Base-by-base conservation (phyloP, 2,797 vertebrate genomes). In the Gymnothorax javanicus region DNA sequence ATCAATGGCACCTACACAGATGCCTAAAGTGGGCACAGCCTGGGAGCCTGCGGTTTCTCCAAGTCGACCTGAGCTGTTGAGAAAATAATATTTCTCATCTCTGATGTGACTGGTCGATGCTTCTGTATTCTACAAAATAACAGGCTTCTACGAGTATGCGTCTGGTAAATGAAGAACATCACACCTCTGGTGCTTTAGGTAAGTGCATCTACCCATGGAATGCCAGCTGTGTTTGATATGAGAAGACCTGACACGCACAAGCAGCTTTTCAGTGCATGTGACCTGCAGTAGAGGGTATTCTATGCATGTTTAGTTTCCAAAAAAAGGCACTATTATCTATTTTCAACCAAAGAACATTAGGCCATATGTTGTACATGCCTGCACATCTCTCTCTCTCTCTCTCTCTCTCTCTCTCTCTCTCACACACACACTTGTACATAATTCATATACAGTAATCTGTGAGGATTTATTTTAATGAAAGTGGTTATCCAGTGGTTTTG, bases 211-310 rank as follows among this genome's bases (percentile, higher is more conserved):
- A 81, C 12, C 17, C 50, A 11, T 23, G 52, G 50, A 81, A 81
- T 81, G 50, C 77, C 77, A 81, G 9, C 77, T 23, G 64, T 69
- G 64, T 69, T 52, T 17, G 15, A 9, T 56, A 17, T 56, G 77
- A 81, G 54, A 81, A 81, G 77, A 81, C 77, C 56, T 56, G 50
- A 81, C 77, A 84, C 25, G 17, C 58, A 84, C 58, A 59, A 84
- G 57, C 57, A 25, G 82, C 57, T 84, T 50, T 33, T 81, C 50
- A 54, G 77, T 12, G n/a, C 50, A 56, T 23, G 77, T 50, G n/a
- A 50, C 17, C 77, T 52, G 5, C 20, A 56, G 50, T 17, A 52
- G 25, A 81, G 11, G 50, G 54, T 81, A 54, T 56, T 52, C 50
- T 77, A 43, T 17, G 52, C 7, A 50, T 2, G 13, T 20, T 52